Evolutionary conservation across 2,888 invertebrate species (phyloP), one percentile per base, ranked within the genome.

Genomic region (Silvanus unidentatus): DNA sequence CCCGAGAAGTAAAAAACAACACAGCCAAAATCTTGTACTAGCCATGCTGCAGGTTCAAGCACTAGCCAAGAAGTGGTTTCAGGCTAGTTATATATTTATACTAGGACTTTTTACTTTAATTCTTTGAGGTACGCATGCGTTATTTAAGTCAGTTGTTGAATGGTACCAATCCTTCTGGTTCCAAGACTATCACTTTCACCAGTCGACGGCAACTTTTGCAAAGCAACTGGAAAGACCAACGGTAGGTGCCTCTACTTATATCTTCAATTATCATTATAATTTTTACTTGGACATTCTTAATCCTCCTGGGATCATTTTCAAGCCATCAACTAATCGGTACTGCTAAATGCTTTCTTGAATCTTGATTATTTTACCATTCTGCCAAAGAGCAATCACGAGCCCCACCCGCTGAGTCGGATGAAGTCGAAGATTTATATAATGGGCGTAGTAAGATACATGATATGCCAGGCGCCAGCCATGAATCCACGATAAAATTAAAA

Each of bases 11-110:
- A 59, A 50, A 44, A 73, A 67, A 68, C 66, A 68, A 66, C 71
- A 73, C 71, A 73, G 68, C 72, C 72, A 73, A 63, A 72, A 55
- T 54, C 60, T 65, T 62, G 67, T 70, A 63, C 58, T 60, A 64
- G 67, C 71, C 73, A 73, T 73, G 67, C 66, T 68, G 60, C 60
- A 54, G 60, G 58, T 60, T 66, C 64, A 59, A 66, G 64, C 70
- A 71, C 71, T 70, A 69, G 65, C 68, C 63, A 70, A 72, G 71
- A 69, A 71, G 69, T 70, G 71, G 64, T 44, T 56, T 57, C 59
- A 51, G 63, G 59, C 60, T 62, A 62, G 64, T 65, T 72, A 70
- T 72, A 69, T 72, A 72, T 72, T 72, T 73, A 73, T 73, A 73
- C 60, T 54, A 59, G 49, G 60, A 50, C 55, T 53, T 58, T 65